Base-by-base conservation (phyloP, 2,113 vertebrate species). In the Ranitomeya imitator region DNA sequence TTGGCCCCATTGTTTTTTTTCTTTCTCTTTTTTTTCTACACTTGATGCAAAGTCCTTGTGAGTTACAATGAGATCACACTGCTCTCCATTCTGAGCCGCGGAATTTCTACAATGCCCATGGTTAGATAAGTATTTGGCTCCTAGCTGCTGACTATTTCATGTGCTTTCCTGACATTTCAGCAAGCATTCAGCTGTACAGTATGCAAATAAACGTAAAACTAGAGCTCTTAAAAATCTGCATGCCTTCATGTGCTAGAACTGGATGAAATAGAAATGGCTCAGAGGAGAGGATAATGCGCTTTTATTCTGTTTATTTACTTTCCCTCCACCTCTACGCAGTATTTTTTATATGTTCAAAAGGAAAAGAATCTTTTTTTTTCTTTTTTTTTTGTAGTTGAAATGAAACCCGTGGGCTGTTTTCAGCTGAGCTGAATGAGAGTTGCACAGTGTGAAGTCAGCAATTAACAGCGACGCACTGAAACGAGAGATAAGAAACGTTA, bases 381-480 rank as follows among this genome's bases (percentile, higher is more conserved):
- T 45, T 2, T 4, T 37, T 52, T 45, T 85, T 80, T 81, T 89
- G 76, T 89, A 77, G 57, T 54, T 88, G 73, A 87, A 84, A 74
- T 83, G 26, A 59, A 88, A 77, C 55, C 87, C 80, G 71, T 78
- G 69, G 87, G 87, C 57, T 88, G 71, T 88, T 88, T 83, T 26
- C 57, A 77, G 59, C 79, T 31, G 54, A 73, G 67, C 26, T 77
- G 87, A 88, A 77, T 88, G 86, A 74, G 55, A 76, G 55, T 55
- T 77, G 69, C 80, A 54, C 80, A 88, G 87, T 65, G 59, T 83
- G 80, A 83, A 83, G 57, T 83, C 71, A 57, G 71, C 73, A 83
- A 88, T 88, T 83, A 88, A 77, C 55, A 78, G 80, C 10, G 63
- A 74, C 78, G 78, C 37, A 16, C n/a, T 78, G 80, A 74, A 55